Evolutionary conservation across 1,140 invertebrate species (phyloP).

Genomic region (Heliconius himera): DNA sequence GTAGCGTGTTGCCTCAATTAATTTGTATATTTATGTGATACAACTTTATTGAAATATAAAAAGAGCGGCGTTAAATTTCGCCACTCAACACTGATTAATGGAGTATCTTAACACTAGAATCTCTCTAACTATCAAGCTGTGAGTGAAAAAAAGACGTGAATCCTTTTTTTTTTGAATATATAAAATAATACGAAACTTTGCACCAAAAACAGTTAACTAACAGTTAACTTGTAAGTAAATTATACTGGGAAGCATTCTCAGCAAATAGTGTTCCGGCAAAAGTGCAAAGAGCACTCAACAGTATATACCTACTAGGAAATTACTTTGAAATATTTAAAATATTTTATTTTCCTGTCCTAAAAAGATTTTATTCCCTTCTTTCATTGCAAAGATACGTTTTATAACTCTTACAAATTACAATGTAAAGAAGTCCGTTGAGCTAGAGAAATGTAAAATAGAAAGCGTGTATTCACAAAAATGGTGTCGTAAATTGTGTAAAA

Average conservation of each 20-base stretch:
- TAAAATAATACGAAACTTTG: neutral
- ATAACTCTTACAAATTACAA: neutral
- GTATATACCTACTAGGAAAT: neutral
- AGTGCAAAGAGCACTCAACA: neutral
- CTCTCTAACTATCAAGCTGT: too few relatives aligned
- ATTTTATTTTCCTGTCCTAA: neutral
- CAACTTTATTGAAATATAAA: neutral
- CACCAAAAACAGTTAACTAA: neutral
- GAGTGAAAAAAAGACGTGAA: too few relatives aligned
- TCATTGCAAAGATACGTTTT: slow-evolving; percentile 1
- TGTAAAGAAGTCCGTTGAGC: slow-evolving; percentile 1
- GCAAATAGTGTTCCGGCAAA: neutral
- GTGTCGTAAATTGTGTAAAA: neutral
- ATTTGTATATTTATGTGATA: too few relatives aligned
- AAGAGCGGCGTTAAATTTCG: neutral
- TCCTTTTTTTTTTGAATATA: neutral
- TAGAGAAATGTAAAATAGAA: neutral
- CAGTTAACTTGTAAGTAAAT: neutral
- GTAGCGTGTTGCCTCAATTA: too few relatives aligned
- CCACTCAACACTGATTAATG: neutral
- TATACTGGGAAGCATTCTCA: neutral
- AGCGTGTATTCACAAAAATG: neutral
- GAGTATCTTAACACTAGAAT: too few relatives aligned
- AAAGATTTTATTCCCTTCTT: neutral
- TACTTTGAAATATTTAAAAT: neutral